Evolutionary conservation across 2,888 invertebrate genomes (phyloP).

Genomic region (Toxonevra muliebris): DNA sequence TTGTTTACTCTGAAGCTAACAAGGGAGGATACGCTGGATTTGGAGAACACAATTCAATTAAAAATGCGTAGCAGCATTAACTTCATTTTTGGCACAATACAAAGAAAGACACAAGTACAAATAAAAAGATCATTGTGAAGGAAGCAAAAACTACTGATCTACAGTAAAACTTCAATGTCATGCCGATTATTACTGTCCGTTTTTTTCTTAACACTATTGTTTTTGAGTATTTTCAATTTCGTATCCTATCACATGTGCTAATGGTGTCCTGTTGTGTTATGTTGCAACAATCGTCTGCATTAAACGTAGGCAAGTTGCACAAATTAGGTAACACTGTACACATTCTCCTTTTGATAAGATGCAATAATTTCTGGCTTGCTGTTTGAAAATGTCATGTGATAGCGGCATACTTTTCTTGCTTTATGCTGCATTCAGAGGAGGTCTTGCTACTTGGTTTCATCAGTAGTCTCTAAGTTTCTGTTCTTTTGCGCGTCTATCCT

Average conservation of each 20-base stretch:
- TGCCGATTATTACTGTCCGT: slow-evolving; percentile 28
- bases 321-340: slow-evolving; percentile 21
- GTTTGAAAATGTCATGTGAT: background rate
- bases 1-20: slow-evolving; percentile 24
- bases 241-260: slow-evolving; percentile 3
- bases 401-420: slow-evolving; percentile 4
- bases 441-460: slow-evolving; percentile 14
- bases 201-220: slow-evolving; percentile 15
- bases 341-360: slow-evolving; percentile 4
- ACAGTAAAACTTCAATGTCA: slow-evolving; percentile 33
- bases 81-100: background rate
- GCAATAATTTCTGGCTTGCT: slow-evolving; percentile 2
- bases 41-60: slow-evolving; percentile 36
- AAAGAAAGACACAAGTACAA: slow-evolving; percentile 3
- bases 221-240: slow-evolving; percentile 22
- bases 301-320: slow-evolving; percentile 30
- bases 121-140: slow-evolving; percentile 7
- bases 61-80: slow-evolving; percentile 13
- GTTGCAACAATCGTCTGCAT: slow-evolving; percentile 1
- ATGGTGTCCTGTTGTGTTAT: slow-evolving; percentile 6
- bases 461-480: slow-evolving; percentile 24
- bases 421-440: slow-evolving; percentile 3
- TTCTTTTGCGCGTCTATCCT: slow-evolving; percentile 7
- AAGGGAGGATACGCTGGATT: slow-evolving; percentile 21
- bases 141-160: slow-evolving; percentile 27